A percentile compares a stretch with the other conserved stretches of the same genome.
phyloP scores from a whole-genome alignment of 2,113 vertebrate species.

The Daubentonia madagascariensis region DNA sequence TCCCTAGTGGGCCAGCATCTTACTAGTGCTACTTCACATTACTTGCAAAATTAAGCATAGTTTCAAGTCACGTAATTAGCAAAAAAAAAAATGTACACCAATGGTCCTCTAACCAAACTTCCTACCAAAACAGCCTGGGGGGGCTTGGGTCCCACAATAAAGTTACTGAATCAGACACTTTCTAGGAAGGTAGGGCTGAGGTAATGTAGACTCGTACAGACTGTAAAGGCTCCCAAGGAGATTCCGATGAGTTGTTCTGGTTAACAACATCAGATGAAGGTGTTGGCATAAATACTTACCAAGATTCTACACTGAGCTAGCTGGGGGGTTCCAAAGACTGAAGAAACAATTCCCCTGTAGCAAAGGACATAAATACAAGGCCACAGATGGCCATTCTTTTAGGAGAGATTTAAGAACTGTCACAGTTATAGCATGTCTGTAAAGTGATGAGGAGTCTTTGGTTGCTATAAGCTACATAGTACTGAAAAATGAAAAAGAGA shows the following conservation, averaged over 20 bases:
- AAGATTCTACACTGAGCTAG: background rate
- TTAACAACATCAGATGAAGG: background rate
- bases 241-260: background rate
- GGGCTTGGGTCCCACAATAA: background rate
- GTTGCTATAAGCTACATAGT: background rate
- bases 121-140: background rate
- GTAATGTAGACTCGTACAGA: background rate
- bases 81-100: background rate
- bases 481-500: background rate
- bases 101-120: background rate
- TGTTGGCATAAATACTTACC: no score
- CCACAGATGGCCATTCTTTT: background rate
- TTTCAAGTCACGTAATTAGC: background rate
- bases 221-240: background rate
- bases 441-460: background rate
- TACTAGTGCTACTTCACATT: background rate
- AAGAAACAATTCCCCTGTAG: slow-evolving; percentile 62
- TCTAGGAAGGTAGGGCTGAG: background rate
- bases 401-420: slow-evolving; percentile 59
- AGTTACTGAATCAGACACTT: background rate
- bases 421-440: background rate
- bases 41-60: background rate
- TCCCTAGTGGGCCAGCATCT: background rate
- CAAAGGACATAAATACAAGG: background rate
- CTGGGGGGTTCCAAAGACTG: slow-evolving; percentile 47